phyloP scores from a whole-genome alignment of 2,113 vertebrate species.

The Rattus norvegicus region DNA sequence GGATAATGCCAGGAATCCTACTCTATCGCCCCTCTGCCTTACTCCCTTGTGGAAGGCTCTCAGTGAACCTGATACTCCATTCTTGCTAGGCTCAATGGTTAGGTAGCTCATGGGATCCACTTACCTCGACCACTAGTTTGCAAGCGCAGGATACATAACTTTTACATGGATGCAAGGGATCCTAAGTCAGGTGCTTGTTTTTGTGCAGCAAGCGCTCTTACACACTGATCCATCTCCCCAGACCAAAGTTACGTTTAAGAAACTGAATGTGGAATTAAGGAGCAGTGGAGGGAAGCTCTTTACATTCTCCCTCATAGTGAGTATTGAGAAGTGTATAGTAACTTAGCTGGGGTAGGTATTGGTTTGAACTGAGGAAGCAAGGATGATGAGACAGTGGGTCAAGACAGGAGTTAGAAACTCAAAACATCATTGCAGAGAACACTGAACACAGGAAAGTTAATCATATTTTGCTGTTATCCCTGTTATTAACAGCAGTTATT shows the following conservation, averaged over 20 bases:
- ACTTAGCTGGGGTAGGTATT: neutral
- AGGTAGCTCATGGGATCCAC: neutral
- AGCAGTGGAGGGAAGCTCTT: neutral
- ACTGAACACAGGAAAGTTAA: neutral
- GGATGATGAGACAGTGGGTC: neutral
- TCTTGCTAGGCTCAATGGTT: neutral
- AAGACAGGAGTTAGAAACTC: neutral
- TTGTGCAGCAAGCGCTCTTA: neutral
- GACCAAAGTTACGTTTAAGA: neutral
- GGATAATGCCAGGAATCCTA: too few relatives aligned
- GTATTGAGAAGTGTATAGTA: neutral
- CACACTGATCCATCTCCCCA: neutral
- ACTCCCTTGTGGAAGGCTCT: too few relatives aligned
- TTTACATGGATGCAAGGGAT: neutral
- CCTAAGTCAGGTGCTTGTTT: too few relatives aligned
- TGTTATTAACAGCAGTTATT: slow-evolving; percentile 36
- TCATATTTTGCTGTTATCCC: neutral
- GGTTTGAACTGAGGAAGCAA: neutral
- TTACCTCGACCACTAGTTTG: neutral
- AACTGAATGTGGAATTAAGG: neutral
- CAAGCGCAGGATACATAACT: neutral
- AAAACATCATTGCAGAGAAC: neutral
- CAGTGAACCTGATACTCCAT: neutral
- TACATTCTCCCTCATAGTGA: neutral
- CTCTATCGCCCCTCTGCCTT: neutral